These are phyloP conservation scores for Lagopus leucura DNA, from an alignment of 2,113 vertebrate species.

Conservation along the genomic window DNA sequence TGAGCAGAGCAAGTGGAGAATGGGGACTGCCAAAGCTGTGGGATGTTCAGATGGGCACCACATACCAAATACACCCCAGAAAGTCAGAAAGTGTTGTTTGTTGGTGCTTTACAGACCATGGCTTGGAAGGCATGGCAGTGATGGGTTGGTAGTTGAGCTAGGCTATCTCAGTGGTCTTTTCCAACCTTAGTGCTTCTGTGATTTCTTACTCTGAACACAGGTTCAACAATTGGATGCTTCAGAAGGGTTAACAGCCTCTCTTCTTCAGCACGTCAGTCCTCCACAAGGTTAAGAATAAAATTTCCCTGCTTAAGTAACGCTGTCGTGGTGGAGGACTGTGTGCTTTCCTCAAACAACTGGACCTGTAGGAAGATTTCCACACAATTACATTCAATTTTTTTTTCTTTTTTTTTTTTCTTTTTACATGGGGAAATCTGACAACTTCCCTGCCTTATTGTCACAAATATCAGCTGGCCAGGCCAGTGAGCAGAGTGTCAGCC, in stretches of 20 bases:
- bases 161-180: too few species aligned
- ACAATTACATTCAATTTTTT: too few species aligned
- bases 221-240: accelerated
- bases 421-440: neutral
- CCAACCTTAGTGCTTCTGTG: too few species aligned
- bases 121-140: too few species aligned
- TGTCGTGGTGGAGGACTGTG: neutral
- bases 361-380: accelerated
- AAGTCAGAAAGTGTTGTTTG: too few species aligned
- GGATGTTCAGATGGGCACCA: accelerated
- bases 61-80: too few species aligned
- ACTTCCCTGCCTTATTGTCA: neutral
- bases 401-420: too few species aligned
- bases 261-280: neutral
- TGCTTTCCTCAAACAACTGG: neutral
- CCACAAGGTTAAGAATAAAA: neutral
- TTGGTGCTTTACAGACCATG: too few species aligned
- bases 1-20: neutral
- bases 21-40: accelerated
- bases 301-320: neutral
- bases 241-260: neutral
- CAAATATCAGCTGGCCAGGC: neutral
- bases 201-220: neutral
- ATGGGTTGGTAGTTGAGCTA: too few species aligned
- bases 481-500: neutral